These are phyloP conservation scores for Tetramorium alpestre DNA, from an alignment of 1,140 invertebrate species.

Conservation along the genomic window DNA sequence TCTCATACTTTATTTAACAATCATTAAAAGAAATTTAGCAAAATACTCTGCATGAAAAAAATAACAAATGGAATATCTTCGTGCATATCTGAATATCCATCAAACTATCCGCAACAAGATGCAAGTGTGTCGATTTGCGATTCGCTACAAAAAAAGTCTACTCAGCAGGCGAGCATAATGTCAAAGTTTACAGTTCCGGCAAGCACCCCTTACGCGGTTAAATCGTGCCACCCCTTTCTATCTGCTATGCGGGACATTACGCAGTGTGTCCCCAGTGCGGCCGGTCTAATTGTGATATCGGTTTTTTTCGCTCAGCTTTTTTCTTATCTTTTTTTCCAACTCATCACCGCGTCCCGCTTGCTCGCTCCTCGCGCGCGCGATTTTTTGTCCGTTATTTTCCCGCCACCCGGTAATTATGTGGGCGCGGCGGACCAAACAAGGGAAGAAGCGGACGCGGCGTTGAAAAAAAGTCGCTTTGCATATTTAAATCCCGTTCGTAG, in stretches of 20 bases:
- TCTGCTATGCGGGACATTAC: constrained; percentile 61
- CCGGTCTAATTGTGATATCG: constrained; percentile 82
- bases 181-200: constrained; percentile 67
- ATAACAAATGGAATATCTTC: neutral
- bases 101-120: constrained; percentile 11
- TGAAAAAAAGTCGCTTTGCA: constrained; percentile 82
- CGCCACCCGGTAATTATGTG: constrained; percentile 82
- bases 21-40: neutral
- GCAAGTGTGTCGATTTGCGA: neutral
- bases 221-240: constrained; percentile 70
- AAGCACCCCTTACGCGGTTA: constrained; percentile 51
- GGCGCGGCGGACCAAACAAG: constrained; percentile 83
- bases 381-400: constrained; percentile 79
- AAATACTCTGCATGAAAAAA: neutral
- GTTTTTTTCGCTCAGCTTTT: constrained; percentile 75
- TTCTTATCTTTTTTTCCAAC: constrained; percentile 52
- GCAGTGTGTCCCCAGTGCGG: constrained; percentile 39
- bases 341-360: constrained; percentile 39
- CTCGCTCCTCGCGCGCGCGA: constrained; percentile 44
- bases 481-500: constrained; percentile 80
- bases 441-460: constrained; percentile 76
- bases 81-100: neutral
- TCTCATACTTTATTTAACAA: neutral
- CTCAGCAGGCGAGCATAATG: constrained; percentile 56
- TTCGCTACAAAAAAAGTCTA: constrained; percentile 30